phyloP scores from a whole-genome alignment of 2,888 invertebrate species.

The Leptinotarsa haldemani region DNA sequence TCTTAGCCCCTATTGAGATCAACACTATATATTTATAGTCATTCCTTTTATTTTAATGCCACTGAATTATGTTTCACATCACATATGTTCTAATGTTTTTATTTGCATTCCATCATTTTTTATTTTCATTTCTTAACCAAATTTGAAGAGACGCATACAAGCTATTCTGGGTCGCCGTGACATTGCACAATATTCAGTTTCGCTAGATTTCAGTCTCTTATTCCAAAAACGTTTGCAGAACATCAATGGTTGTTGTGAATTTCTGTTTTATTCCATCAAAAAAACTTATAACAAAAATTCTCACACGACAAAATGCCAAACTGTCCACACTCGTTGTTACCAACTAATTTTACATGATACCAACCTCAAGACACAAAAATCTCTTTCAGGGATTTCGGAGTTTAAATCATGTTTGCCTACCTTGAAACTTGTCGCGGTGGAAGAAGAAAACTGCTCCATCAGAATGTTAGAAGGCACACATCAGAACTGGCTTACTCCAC shows the following conservation, averaged over 20 bases:
- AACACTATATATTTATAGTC: conserved; percentile 54
- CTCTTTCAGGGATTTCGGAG: conserved; percentile 42
- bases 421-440: background rate
- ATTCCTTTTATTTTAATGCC: conserved; percentile 59
- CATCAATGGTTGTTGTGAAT: conserved; percentile 60
- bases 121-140: conserved; percentile 67
- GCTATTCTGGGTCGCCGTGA: conserved; percentile 56
- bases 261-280: conserved; percentile 62
- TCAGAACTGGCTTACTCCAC: too few species aligned
- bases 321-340: conserved; percentile 67
- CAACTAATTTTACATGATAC: conserved; percentile 56
- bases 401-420: background rate
- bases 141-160: conserved; percentile 63
- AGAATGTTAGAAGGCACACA: too few species aligned
- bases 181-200: conserved; percentile 59
- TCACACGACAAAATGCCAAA: conserved; percentile 68
- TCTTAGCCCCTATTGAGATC: conserved; percentile 54
- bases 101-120: conserved; percentile 67
- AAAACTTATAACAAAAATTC: conserved; percentile 65
- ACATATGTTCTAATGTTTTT: conserved; percentile 68
- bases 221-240: conserved; percentile 56
- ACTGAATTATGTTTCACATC: conserved; percentile 65
- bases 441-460: too few species aligned
- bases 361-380: conserved; percentile 52
- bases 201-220: conserved; percentile 56